A percentile compares a stretch with the other conserved stretches of the same genome.
phyloP scores from a whole-genome alignment of 2,888 invertebrate species.

The Latrodectus elegans region DNA sequence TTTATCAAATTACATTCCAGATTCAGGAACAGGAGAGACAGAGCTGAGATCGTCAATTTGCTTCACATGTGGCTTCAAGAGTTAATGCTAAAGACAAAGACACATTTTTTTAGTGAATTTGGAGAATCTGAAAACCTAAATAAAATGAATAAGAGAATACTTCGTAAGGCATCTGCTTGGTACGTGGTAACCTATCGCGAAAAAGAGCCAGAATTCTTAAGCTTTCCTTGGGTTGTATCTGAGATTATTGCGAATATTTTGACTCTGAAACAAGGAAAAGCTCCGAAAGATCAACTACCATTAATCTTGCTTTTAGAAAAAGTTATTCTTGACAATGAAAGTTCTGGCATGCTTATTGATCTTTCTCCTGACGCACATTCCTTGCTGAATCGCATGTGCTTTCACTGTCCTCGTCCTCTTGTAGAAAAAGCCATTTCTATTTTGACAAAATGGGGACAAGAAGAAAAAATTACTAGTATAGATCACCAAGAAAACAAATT shows the following conservation, averaged over 20 bases:
- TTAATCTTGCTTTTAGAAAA: conserved; percentile 11
- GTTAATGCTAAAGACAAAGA: conserved; percentile 15
- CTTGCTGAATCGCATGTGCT: background rate
- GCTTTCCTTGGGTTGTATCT: conserved; percentile 41
- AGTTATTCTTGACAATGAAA: background rate
- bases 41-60: conserved; percentile 33
- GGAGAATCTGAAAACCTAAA: background rate
- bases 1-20: conserved; percentile 45
- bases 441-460: conserved; percentile 27
- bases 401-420: background rate
- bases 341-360: background rate
- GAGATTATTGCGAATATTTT: conserved; percentile 20
- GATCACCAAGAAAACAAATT: background rate
- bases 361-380: background rate
- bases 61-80: conserved; percentile 25
- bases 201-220: conserved; percentile 22
- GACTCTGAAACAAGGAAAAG: background rate
- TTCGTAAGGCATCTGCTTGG: conserved; percentile 45
- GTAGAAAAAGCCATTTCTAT: conserved; percentile 27
- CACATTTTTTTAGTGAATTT: conserved; percentile 17
- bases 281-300: background rate
- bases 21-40: conserved; percentile 40
- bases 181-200: conserved; percentile 44
- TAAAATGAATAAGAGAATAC: background rate
- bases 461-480: conserved; percentile 8